These are phyloP conservation scores for Ormyrus nitidulus DNA, from an alignment of 2,888 invertebrate genomes.

Conservation along the genomic window DNA sequence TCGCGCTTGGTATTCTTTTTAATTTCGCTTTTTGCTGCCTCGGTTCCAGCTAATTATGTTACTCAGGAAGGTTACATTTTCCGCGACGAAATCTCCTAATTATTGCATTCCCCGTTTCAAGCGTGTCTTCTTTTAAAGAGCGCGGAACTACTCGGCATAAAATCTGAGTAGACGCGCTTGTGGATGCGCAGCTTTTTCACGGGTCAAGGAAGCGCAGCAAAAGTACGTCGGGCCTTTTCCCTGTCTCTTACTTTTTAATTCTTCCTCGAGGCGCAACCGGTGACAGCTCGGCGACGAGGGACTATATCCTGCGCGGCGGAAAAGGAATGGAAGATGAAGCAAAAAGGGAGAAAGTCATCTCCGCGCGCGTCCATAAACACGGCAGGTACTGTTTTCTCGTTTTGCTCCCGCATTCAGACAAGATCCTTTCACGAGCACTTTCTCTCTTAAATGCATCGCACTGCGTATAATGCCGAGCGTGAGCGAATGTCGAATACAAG, in stretches of 20 bases:
- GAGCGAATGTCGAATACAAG: constrained; percentile 36
- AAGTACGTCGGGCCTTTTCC: neutral
- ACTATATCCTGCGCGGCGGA: constrained; percentile 21
- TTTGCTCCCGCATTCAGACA: constrained; percentile 12
- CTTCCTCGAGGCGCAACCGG: neutral
- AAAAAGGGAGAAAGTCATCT: neutral
- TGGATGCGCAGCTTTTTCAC: neutral
- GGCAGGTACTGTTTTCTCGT: constrained; percentile 1
- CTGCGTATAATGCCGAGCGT: constrained; percentile 11
- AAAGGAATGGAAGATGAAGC: neutral
- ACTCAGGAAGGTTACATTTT: no score
- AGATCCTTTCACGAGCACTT: constrained; percentile 6
- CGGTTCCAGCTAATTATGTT: no score
- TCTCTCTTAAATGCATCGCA: constrained; percentile 1
- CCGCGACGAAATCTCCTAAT: neutral
- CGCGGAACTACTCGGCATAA: constrained; percentile 17
- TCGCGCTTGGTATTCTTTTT: no score
- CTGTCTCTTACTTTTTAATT: neutral
- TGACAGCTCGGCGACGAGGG: constrained; percentile 20
- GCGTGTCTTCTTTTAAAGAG: neutral
- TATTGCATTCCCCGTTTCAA: neutral
- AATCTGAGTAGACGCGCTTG: constrained; percentile 1
- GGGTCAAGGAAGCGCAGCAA: constrained; percentile 38
- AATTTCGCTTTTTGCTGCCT: no score
- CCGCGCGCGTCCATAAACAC: neutral